Base-by-base conservation (phyloP, 2,797 vertebrate genomes). In the Sparus aurata region DNA sequence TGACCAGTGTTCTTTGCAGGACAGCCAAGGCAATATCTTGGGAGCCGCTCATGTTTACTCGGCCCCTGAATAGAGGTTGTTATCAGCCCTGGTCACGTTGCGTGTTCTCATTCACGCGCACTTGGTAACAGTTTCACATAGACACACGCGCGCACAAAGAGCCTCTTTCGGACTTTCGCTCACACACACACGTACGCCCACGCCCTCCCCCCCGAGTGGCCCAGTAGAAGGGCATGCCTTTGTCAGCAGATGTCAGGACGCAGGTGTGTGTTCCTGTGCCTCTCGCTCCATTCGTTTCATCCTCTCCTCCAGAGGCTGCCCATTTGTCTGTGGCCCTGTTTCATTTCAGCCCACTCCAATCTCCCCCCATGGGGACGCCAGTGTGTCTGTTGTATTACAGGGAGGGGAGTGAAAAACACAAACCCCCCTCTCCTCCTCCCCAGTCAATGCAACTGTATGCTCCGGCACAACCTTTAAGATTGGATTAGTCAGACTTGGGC, bases 221-320 rank as follows among this genome's bases (percentile, higher is more conserved):
- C 90, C 88, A 82, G 89, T 89, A 86, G 92, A 94, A 93, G 93
- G 93, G 91, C 92, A 94, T 88, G 92, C 80, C 93, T 93, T 94
- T 94, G 93, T 94, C 91, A 93, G 94, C 94, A 94, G 93, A 94
- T 94, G 92, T 93, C 92, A 91, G 93, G 93, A 83, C 91, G 91
- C 94, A 95, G 95, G 91, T 95, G 94, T 92, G 92, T 93, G 91
- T 92, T 93, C 91, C 86, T 90, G 83, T 58, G 87, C 85, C 77
- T 90, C 86, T 90, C 85, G 86, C 91, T 92, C 89, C 85, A 86
- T 85, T 93, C 87, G 88, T 91, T 94, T 94, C 88, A 92, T 93
- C 92, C 84, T 86, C 90, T 92, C 67, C 92, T 93, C 92, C 82
- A 89, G 92, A 92, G 93, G 82, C 87, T 84, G 86, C 76, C 90